A percentile compares a stretch with the other conserved stretches of the same genome.
Evolutionary conservation across 2,797 vertebrate genomes (phyloP).

Genomic region (Garrulus glandarius): DNA sequence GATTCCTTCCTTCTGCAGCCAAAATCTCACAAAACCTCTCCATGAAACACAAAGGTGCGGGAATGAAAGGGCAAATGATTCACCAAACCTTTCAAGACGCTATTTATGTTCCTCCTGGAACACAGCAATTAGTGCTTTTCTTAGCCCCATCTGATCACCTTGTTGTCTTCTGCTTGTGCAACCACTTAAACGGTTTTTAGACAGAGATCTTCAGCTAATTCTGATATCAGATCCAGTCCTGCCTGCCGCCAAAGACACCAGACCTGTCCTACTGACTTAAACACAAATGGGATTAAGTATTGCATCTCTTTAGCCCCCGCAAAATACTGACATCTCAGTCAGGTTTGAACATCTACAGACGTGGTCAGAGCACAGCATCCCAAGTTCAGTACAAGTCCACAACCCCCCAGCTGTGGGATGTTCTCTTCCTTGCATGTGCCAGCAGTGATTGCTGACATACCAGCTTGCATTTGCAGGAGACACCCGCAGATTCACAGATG

Average conservation of each 20-base stretch:
- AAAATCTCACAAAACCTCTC: conserved; percentile 29
- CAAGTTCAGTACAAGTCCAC: not conserved
- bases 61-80: conserved; percentile 58
- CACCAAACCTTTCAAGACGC: not conserved
- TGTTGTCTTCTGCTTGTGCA: conserved; percentile 18
- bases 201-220: not conserved
- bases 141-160: conserved; percentile 33
- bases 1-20: conserved; percentile 48
- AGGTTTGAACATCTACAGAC: rapidly evolving
- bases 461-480: not conserved
- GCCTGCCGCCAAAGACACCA: not conserved
- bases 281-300: not conserved
- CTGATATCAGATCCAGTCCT: not conserved
- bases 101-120: conserved; percentile 35
- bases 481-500: not conserved
- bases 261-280: not conserved
- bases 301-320: not conserved
- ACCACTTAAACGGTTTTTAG: conserved; percentile 15
- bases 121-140: not conserved
- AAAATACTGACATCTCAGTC: not conserved
- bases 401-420: not conserved
- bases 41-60: not conserved
- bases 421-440: not conserved
- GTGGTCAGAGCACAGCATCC: not conserved
- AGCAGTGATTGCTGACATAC: not conserved